Evolutionary conservation across 1,140 invertebrate genomes (phyloP), one percentile per base, ranked within the genome.

Genomic region (Dinoponera quadriceps): DNA sequence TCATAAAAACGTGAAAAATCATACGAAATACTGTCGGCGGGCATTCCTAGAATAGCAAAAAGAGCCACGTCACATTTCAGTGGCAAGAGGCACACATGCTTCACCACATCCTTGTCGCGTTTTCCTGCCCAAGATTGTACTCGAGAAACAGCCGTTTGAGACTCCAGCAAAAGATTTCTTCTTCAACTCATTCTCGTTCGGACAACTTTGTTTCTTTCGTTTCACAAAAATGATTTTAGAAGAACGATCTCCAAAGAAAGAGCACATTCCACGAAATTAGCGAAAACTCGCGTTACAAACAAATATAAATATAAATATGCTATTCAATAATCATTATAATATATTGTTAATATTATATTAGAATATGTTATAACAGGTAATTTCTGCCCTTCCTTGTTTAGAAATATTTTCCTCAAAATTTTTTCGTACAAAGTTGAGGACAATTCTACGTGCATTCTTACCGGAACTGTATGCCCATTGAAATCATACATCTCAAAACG

Each of bases 401-500:
- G 16, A 55, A 77, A 66, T 3, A 51, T 55, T 20, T 75, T 22
- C 33, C 22, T 22, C 1, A 18, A 78, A 0, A 38, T 3, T n/a
- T 16, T 33, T 27, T 27, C 38, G n/a, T 27, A 11, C 33, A 38
- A 68, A 48, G 22, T 69, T 22, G 4, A 69, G 22, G 68, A 20
- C 4, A 18, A 38, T 44, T 7, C 33, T 78, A 2, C 3, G 9
- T 9, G 22, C 44, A 62, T 29, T 16, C 22, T 69, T 55, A 63
- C 13, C 57, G 16, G 38, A 44, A 44, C 9, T 9, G 38, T 0
- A 75, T n/a, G 18, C 57, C 55, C 14, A 55, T 14, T 48, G 9
- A 55, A 54, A 54, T 27, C 2, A 27, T 3, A 7, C 22, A 14
- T 22, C 29, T 92, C 73, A 94, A 62, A 93, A 93, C 13, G 93